Conservation (phyloP, 1,140 invertebrate species). For the Gyrodactylus salaris region DNA sequence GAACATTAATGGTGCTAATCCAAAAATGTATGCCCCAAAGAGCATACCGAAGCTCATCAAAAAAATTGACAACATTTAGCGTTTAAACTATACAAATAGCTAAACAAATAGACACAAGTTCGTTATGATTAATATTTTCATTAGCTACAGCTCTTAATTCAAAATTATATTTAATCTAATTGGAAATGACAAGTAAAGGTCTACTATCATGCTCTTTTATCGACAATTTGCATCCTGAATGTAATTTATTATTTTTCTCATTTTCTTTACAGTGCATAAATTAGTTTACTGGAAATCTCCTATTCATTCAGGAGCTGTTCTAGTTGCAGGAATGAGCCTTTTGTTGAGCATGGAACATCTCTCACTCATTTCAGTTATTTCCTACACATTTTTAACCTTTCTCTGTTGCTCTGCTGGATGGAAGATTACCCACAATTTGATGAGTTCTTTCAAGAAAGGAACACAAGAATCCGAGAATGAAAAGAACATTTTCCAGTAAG, state of each 20-base stretch:
- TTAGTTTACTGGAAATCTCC: background rate
- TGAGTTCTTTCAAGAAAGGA: background rate
- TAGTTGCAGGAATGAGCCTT: background rate
- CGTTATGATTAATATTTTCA: no score
- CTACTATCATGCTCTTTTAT: background rate
- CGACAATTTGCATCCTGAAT: background rate
- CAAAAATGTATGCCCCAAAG: slow-evolving; percentile 60
- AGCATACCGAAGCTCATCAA: slow-evolving; percentile 57
- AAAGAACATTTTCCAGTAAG: background rate
- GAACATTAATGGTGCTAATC: slow-evolving; percentile 60
- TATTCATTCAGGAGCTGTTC: background rate
- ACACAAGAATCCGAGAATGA: background rate
- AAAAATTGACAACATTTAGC: slow-evolving; percentile 32
- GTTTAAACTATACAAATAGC: background rate
- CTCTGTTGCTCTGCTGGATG: background rate
- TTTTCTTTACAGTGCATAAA: background rate
- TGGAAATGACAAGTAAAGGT: background rate
- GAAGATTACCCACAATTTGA: background rate
- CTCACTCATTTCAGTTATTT: background rate
- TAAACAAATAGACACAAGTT: background rate
- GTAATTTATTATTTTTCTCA: background rate
- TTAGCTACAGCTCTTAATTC: no score
- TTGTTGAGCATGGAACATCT: background rate
- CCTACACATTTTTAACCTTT: background rate
- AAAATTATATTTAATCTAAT: background rate